phyloP scores from a whole-genome alignment of 1,140 invertebrate genomes.

The Solenopsis invicta region DNA sequence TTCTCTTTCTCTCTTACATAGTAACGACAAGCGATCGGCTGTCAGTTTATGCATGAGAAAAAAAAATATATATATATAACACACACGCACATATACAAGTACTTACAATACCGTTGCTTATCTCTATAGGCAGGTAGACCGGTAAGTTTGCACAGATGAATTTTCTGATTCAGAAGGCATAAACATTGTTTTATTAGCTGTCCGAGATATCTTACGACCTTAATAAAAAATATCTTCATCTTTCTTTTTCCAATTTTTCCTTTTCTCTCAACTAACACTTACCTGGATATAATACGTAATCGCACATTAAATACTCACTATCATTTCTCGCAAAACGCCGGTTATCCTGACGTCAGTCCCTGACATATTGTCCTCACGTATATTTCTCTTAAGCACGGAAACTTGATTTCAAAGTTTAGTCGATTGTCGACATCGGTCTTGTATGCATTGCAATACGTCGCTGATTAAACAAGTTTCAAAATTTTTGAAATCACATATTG shows the following conservation, averaged over 20 bases:
- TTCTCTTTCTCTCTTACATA: background rate
- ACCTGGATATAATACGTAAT: background rate
- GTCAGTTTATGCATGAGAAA: too few relatives aligned
- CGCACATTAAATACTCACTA: background rate
- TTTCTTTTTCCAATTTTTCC: background rate
- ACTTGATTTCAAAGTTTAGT: slow-evolving; percentile 6
- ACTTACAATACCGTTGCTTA: background rate
- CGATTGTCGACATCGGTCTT: background rate
- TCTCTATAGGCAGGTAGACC: background rate
- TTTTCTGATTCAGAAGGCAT: background rate
- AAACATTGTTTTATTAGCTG: background rate
- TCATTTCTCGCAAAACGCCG: background rate
- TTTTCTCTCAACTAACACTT: background rate
- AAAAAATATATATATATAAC: too few relatives aligned
- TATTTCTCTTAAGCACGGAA: background rate
- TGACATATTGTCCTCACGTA: background rate
- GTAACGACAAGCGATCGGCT: too few relatives aligned
- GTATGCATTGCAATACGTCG: background rate
- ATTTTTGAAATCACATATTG: background rate
- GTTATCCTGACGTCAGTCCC: slow-evolving; percentile 17
- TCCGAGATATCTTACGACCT: background rate
- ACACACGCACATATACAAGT: background rate
- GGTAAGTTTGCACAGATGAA: background rate
- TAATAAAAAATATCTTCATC: slow-evolving; percentile 1
- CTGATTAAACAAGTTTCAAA: background rate